phyloP scores from a whole-genome alignment of 2,113 vertebrate species.

The Lamprotornis superbus region DNA sequence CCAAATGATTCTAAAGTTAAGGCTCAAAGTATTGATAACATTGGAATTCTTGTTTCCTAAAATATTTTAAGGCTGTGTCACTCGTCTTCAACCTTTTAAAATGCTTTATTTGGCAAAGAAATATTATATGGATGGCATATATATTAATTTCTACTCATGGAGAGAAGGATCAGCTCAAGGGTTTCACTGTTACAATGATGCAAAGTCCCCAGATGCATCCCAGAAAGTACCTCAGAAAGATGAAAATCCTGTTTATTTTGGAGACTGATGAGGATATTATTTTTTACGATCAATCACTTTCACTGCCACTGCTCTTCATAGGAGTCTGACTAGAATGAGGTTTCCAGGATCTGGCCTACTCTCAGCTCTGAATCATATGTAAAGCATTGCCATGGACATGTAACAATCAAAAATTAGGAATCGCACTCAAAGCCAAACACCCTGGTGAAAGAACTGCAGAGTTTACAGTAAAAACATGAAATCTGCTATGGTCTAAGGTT shows the following conservation, averaged over 20 bases:
- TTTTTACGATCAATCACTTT: background rate
- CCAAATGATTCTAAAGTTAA: background rate
- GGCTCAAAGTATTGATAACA: background rate
- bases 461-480: background rate
- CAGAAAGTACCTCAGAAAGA: background rate
- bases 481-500: background rate
- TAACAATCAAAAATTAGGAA: background rate
- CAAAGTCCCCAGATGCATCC: background rate
- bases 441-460: background rate
- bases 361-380: background rate
- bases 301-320: background rate
- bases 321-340: background rate
- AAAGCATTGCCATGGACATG: background rate
- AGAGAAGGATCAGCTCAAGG: background rate
- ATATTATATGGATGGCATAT: background rate
- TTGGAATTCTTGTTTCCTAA: background rate
- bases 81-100: constrained; percentile 18
- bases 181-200: background rate
- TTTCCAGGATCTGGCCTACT: background rate
- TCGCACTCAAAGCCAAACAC: background rate
- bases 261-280: background rate
- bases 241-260: background rate
- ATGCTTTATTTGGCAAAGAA: background rate
- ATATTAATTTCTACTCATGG: background rate
- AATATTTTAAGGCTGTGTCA: background rate